phyloP scores from a whole-genome alignment of 2,797 vertebrate genomes.

The Mus minutoides region DNA sequence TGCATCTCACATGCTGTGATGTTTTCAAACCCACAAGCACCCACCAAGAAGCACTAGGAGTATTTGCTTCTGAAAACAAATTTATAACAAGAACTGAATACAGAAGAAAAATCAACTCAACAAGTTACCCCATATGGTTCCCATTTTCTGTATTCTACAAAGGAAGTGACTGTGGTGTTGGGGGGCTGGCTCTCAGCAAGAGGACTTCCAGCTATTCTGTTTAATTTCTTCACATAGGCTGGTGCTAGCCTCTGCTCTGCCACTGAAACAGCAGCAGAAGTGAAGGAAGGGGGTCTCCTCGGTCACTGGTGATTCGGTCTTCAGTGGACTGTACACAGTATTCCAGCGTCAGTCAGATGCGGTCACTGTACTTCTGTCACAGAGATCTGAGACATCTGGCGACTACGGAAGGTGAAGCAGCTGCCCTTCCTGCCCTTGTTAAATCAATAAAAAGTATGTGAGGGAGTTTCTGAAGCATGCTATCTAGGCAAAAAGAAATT shows the following conservation, averaged over 20 bases:
- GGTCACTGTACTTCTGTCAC: not conserved
- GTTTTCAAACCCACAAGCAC: constrained; percentile 85
- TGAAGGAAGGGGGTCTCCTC: not conserved
- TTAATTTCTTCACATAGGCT: constrained; percentile 64
- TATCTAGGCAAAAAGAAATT: constrained; percentile 46
- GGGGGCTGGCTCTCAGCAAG: constrained; percentile 75
- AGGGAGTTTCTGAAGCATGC: constrained; percentile 62
- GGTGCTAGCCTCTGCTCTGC: not conserved
- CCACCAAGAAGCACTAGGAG: constrained; percentile 84
- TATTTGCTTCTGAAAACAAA: constrained; percentile 85
- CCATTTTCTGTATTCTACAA: constrained; percentile 83
- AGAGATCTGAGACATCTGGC: not conserved
- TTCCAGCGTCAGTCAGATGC: not conserved
- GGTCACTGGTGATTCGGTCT: not conserved
- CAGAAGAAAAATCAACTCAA: constrained; percentile 86
- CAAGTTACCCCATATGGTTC: constrained; percentile 87
- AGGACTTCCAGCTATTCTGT: constrained; percentile 76
- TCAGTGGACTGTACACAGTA: not conserved
- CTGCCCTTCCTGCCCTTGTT: constrained; percentile 43
- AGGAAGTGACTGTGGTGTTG: constrained; percentile 85
- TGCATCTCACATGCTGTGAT: constrained; percentile 87
- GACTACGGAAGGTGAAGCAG: constrained; percentile 42
- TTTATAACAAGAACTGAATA: constrained; percentile 81
- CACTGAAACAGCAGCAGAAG: constrained; percentile 24
- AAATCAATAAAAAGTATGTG: constrained; percentile 68